Base-by-base conservation (phyloP, 2,113 vertebrate genomes). In the Chaetodon trifascialis region DNA sequence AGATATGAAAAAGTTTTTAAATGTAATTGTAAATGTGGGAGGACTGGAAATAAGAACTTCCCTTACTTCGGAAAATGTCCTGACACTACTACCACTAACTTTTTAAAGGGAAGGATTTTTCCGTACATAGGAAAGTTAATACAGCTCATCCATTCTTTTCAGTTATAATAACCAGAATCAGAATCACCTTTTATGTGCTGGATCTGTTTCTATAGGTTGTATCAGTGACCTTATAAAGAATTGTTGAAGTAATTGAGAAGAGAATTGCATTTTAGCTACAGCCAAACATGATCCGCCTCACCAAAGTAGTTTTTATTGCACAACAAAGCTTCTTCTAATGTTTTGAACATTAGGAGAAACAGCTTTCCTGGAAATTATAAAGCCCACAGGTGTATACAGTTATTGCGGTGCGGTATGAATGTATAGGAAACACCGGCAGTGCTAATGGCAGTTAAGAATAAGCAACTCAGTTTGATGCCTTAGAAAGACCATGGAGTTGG, bases 1-100 rank as follows among this genome's bases (percentile, higher is more conserved):
- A 75, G 74, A 72, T 78, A 73, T 78, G 60, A 73, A 73, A 69
- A 72, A 66, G 44, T 66, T 66, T 72, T 46, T 14, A 42, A 83
- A 77, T 67, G n/a, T 65, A 58, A 83, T 71, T 77, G 47, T 44
- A n/a, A 12, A 56, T 56, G 58, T 71, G 51, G 66, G 66, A 30
- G 25, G 54, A 49, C 30, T 25, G 40, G 40, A 38, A 46, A 36
- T 65, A 63, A 23, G 8, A 70, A 55, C 38, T 23, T 65, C n/a
- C 36, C 36, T 54, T 30, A 42, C 52, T 47, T 64, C 60, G 16
- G 51, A 59, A 68, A 67, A 59, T 52, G 34, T 73, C 12, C 23
- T 25, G n/a, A 58, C 36, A 12, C 52, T 47, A 59, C 11, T 55
- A 42, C 23, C 16, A n/a, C 10, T 15, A 3, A 47, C 59, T 54